phyloP scores from a whole-genome alignment of 2,113 vertebrate genomes.

The Theristicus caerulescens region DNA sequence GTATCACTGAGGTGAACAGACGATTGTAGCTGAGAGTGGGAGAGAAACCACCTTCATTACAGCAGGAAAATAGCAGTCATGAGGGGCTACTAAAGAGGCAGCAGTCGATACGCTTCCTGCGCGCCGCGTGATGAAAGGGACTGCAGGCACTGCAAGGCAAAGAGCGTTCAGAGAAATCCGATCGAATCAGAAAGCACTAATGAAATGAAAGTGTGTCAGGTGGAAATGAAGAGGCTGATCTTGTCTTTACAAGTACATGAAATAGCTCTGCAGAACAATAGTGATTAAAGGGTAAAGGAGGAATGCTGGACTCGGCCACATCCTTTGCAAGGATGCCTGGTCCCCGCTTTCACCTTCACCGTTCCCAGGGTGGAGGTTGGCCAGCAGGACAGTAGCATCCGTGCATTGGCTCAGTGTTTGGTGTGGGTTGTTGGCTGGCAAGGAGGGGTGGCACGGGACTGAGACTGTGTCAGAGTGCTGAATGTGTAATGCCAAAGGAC shows the following conservation, averaged over 20 bases:
- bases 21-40: not conserved
- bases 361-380: not conserved
- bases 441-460: not conserved
- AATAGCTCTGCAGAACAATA: not conserved
- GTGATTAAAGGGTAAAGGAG: not conserved
- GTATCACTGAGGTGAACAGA: not conserved
- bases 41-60: conserved; percentile 38
- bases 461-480: not conserved
- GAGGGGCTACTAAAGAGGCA: conserved; percentile 46
- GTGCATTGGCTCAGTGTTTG: fast-evolving
- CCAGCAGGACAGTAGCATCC: not conserved
- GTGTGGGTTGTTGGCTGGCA: not conserved
- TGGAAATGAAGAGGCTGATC: conserved; percentile 36
- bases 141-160: not conserved
- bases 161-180: not conserved
- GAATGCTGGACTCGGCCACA: not conserved
- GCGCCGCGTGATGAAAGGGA: not conserved
- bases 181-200: not conserved
- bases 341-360: not conserved
- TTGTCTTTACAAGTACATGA: not conserved
- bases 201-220: conserved; percentile 6
- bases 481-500: not conserved
- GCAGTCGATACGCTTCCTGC: not conserved
- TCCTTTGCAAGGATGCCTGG: not conserved
- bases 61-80: conserved; percentile 42